Conservation (phyloP, 2,797 vertebrate genomes). For the Onychomys torridus region DNA sequence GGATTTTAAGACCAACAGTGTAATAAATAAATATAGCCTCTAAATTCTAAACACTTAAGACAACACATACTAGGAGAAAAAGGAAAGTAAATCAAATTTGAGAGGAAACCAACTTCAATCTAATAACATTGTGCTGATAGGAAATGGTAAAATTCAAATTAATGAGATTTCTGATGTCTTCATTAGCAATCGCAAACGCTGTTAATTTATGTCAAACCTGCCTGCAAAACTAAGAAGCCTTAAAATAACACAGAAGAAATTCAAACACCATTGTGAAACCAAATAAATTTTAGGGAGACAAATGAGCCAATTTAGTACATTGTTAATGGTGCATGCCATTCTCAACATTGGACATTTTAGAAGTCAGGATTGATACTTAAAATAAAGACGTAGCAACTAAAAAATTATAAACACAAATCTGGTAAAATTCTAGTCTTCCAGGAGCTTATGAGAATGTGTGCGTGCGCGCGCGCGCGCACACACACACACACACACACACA, state of each 20-base stretch:
- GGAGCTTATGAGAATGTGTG: not conserved
- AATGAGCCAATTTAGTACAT: not conserved
- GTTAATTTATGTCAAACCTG: not conserved
- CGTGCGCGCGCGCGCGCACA: not conserved
- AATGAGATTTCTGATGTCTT: not conserved
- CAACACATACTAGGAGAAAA: not conserved
- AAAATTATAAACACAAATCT: not conserved
- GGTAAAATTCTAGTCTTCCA: not conserved
- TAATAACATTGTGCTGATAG: not conserved
- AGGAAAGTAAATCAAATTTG: not conserved
- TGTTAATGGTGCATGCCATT: not conserved
- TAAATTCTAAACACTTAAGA: slow-evolving; percentile 22
- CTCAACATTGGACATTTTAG: not conserved
- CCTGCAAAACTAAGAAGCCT: not conserved
- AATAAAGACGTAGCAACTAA: not conserved
- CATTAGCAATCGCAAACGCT: not conserved
- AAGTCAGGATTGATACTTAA: not conserved
- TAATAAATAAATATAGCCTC: not conserved
- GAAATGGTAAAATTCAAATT: not conserved
- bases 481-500: not conserved
- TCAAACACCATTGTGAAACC: not conserved
- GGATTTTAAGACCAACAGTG: not conserved
- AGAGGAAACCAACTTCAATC: not conserved
- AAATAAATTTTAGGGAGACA: not conserved
- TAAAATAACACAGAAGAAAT: not conserved